phyloP scores from a whole-genome alignment of 2,797 vertebrate species.

The Acanthiza pusilla region DNA sequence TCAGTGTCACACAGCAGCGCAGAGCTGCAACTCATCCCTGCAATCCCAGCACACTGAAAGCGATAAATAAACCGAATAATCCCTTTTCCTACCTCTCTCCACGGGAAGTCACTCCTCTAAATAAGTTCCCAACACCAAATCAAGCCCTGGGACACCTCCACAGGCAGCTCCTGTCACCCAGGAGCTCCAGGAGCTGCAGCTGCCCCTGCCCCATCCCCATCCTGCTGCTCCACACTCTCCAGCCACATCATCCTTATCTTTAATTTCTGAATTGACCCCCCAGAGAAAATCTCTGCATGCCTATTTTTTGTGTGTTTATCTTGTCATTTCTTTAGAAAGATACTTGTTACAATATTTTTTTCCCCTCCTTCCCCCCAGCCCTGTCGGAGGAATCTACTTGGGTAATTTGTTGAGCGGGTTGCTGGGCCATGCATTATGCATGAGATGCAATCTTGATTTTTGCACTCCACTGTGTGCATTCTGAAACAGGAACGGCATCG shows the following conservation, averaged over 20 bases:
- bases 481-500: background rate
- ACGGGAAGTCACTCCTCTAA: background rate
- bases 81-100: background rate
- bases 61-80: background rate
- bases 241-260: background rate
- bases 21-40: background rate
- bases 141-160: accelerated
- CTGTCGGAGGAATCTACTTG: background rate
- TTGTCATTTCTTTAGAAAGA: constrained; percentile 1
- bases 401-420: constrained; percentile 32
- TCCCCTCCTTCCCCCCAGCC: background rate
- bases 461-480: constrained; percentile 36
- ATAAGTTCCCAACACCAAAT: background rate
- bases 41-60: background rate
- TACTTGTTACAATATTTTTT: background rate
- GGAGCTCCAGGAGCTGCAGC: background rate
- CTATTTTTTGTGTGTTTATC: background rate
- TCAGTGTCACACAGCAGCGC: background rate
- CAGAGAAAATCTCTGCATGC: background rate
- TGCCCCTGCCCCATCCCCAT: background rate
- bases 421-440: constrained; percentile 59
- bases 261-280: background rate
- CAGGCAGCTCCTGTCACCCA: background rate
- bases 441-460: constrained; percentile 47
- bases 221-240: background rate